Percentiles rank a stretch among this genome's conserved stretches.
Conservation (phyloP, 1,140 invertebrate species). For the Penaeus vannamei region DNA sequence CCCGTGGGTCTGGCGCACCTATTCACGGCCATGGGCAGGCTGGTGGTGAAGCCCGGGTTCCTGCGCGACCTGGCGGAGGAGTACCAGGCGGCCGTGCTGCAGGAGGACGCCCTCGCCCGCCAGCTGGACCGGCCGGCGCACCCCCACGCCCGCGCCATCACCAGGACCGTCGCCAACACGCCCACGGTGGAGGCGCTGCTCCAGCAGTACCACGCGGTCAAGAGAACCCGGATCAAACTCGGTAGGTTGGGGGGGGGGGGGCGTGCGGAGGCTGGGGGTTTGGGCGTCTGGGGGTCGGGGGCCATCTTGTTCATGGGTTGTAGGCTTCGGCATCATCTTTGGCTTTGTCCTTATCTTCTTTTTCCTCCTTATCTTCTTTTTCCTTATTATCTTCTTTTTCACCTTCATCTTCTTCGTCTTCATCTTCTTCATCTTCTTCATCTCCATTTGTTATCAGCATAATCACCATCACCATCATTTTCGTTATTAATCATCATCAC, state of each 20-base stretch:
- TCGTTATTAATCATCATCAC: too few species aligned
- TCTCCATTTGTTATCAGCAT: too few species aligned
- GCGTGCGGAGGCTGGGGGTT: neutral
- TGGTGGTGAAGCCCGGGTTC: constrained; percentile 85
- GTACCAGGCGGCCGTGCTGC: constrained; percentile 51
- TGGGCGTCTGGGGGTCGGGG: too few species aligned
- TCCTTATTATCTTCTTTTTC: too few species aligned
- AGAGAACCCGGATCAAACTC: constrained; percentile 36
- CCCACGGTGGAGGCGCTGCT: constrained; percentile 34
- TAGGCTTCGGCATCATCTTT: too few species aligned
- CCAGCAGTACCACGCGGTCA: constrained; percentile 23
- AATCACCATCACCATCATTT: too few species aligned
- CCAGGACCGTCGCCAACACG: constrained; percentile 29
- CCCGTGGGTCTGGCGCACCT: constrained; percentile 92
- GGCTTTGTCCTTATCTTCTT: neutral
- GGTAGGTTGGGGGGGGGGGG: neutral
- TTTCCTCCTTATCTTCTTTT: neutral
- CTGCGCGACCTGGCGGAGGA: constrained; percentile 56
- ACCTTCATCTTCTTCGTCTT: too few species aligned
- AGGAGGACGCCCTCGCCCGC: constrained; percentile 57
- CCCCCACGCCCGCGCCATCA: constrained; percentile 51
- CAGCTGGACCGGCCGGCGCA: constrained; percentile 40
- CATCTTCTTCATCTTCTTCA: too few species aligned
- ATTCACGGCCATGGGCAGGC: constrained; percentile 91
- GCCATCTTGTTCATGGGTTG: too few species aligned